phyloP scores from a whole-genome alignment of 30 jellyfish, hydroid and myxozoan species.

The Turritopsis rubra region DNA sequence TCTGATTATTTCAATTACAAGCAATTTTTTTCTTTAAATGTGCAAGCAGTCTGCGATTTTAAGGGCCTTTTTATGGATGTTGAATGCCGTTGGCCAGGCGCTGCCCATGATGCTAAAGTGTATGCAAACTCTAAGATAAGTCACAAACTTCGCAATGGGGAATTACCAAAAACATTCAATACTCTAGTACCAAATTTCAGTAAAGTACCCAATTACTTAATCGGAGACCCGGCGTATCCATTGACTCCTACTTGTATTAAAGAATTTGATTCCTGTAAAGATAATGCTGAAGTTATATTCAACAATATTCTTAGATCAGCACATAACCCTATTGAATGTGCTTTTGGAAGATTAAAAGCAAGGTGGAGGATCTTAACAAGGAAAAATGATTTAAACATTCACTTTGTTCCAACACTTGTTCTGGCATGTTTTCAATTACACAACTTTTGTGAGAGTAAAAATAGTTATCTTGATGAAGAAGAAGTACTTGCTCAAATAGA shows the following conservation, averaged over 20 bases:
- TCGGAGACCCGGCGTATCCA: conserved; percentile 44
- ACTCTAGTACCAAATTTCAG: conserved; percentile 10
- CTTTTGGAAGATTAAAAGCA: conserved; percentile 55
- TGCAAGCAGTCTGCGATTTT: conserved; percentile 26
- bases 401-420: conserved; percentile 26
- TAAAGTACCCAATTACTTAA: conserved; percentile 15
- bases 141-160: not conserved
- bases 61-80: conserved; percentile 28
- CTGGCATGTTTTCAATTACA: conserved; percentile 40
- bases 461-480: not conserved
- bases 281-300: conserved; percentile 24
- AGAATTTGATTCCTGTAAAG: conserved; percentile 3
- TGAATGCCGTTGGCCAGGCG: conserved; percentile 32
- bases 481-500: no score
- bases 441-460: conserved; percentile 34
- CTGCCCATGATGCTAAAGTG: conserved; percentile 32
- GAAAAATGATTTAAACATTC: conserved; percentile 12
- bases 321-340: conserved; percentile 39
- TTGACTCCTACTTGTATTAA: conserved; percentile 29
- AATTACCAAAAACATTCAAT: conserved; percentile 12
- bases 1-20: conserved; percentile 26
- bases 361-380: conserved; percentile 35
- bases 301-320: conserved; percentile 27
- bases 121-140: conserved; percentile 4
- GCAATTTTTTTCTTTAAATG: conserved; percentile 10